Evolutionary conservation across 1,140 invertebrate species (phyloP).

Genomic region (Pseudomyrmex cubaensis): DNA sequence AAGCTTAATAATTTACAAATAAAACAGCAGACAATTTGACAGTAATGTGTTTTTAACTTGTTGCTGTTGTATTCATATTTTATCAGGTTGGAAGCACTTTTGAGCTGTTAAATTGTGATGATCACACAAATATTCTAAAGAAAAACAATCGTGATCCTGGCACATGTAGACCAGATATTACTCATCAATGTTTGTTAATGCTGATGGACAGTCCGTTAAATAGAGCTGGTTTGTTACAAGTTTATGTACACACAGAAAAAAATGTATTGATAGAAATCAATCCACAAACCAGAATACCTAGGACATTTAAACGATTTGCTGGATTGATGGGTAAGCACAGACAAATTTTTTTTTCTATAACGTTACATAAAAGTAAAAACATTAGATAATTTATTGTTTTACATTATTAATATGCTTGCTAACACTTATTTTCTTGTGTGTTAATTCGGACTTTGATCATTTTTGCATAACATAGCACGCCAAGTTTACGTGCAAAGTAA

Average conservation of each 20-base stretch:
- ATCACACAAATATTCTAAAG: conserved; percentile 93
- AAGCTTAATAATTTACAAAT: background rate
- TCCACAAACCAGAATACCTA: conserved; percentile 98
- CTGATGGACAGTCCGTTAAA: conserved; percentile 98
- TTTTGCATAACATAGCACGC: too few relatives aligned
- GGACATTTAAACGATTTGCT: conserved; percentile 99
- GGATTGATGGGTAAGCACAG: conserved; percentile 95
- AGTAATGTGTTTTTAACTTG: too few relatives aligned
- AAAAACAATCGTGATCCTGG: conserved; percentile 94
- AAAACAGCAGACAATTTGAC: too few relatives aligned
- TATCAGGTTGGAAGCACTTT: conserved; percentile 93
- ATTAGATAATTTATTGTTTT: too few relatives aligned
- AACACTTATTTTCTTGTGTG: too few relatives aligned
- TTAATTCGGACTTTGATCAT: too few relatives aligned
- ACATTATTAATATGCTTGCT: too few relatives aligned
- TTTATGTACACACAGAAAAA: conserved; percentile 98
- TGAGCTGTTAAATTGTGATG: conserved; percentile 97
- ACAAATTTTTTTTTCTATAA: background rate
- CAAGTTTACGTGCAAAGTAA: too few relatives aligned
- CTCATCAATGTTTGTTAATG: conserved; percentile 98
- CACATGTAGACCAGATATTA: conserved; percentile 96
- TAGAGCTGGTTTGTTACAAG: conserved; percentile 94
- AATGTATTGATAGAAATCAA: conserved; percentile 99
- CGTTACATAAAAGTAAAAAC: too few relatives aligned
- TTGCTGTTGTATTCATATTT: background rate